These are phyloP conservation scores for Pagetopsis macropterus DNA, from an alignment of 2,797 vertebrate genomes.

Conservation along the genomic window DNA sequence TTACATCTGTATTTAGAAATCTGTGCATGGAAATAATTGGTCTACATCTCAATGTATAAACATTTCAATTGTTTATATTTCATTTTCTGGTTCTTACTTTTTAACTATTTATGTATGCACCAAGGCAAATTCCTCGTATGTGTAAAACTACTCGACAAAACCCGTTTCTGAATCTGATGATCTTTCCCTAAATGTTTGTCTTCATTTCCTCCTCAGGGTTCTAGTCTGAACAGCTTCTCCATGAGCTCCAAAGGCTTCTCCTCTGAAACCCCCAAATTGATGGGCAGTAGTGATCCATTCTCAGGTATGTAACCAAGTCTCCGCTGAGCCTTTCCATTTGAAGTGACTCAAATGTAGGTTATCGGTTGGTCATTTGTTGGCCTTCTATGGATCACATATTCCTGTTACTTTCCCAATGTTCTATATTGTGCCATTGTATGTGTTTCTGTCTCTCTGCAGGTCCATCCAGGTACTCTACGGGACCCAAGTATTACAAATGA, in stretches of 20 bases:
- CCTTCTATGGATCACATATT: not conserved
- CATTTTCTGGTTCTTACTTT: too few species aligned
- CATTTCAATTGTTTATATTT: too few species aligned
- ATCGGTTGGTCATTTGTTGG: not conserved
- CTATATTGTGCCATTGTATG: not conserved
- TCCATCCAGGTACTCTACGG: slow-evolving; percentile 67
- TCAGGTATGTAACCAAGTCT: slow-evolving; percentile 60
- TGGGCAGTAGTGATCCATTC: slow-evolving; percentile 63
- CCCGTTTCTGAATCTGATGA: not conserved
- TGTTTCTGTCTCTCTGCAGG: slow-evolving; percentile 62
- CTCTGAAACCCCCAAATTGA: slow-evolving; percentile 55
- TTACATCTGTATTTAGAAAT: not conserved
- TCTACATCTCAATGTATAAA: too few species aligned
- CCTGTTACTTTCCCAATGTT: not conserved
- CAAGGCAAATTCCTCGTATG: too few species aligned
- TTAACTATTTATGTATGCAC: too few species aligned
- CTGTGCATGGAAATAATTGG: too few species aligned
- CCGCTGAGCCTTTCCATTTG: not conserved
- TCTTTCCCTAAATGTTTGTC: not conserved
- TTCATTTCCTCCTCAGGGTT: slow-evolving; percentile 59
- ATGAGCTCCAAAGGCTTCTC: slow-evolving; percentile 62
- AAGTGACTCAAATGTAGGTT: not conserved
- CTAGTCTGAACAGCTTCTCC: slow-evolving; percentile 61
- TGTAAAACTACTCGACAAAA: too few species aligned
- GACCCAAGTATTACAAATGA: slow-evolving; percentile 78